These are phyloP conservation scores for Andrena bicolor DNA, from an alignment of 2,888 invertebrate species.

Conservation along the genomic window DNA sequence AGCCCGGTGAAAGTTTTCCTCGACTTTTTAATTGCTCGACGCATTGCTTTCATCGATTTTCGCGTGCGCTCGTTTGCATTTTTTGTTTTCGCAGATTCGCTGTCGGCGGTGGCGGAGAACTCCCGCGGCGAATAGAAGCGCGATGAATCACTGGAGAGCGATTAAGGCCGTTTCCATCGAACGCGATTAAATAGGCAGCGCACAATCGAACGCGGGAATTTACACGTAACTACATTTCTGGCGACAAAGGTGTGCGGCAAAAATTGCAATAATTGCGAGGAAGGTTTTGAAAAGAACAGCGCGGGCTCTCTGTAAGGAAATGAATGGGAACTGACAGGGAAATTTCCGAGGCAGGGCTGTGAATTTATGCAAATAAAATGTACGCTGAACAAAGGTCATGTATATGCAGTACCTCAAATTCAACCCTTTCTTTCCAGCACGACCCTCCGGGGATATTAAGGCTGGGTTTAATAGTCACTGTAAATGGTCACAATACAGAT, in stretches of 20 bases:
- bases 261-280: background rate
- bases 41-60: conserved; percentile 4
- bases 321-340: background rate
- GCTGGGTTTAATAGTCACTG: conserved; percentile 79
- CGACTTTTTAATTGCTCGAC: conserved; percentile 15
- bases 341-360: conserved; percentile 1
- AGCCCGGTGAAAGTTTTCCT: conserved; percentile 15
- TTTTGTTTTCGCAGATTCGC: background rate
- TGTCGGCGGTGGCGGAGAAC: background rate
- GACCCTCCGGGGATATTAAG: conserved; percentile 70
- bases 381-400: conserved; percentile 17
- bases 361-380: conserved; percentile 45
- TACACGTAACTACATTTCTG: background rate
- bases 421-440: conserved; percentile 27
- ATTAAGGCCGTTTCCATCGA: conserved; percentile 15
- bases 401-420: conserved; percentile 37
- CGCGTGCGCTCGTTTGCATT: background rate
- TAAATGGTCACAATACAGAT: conserved; percentile 79
- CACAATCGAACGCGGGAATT: background rate
- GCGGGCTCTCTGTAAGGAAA: background rate
- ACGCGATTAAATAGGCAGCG: background rate
- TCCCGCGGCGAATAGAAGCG: conserved; percentile 6
- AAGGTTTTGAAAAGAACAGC: background rate
- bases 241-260: background rate
- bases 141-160: conserved; percentile 17